A percentile compares a stretch with the other conserved stretches of the same genome.
These are phyloP conservation scores for Physella acuta DNA, from an alignment of 1,140 invertebrate species.

Conservation along the genomic window DNA sequence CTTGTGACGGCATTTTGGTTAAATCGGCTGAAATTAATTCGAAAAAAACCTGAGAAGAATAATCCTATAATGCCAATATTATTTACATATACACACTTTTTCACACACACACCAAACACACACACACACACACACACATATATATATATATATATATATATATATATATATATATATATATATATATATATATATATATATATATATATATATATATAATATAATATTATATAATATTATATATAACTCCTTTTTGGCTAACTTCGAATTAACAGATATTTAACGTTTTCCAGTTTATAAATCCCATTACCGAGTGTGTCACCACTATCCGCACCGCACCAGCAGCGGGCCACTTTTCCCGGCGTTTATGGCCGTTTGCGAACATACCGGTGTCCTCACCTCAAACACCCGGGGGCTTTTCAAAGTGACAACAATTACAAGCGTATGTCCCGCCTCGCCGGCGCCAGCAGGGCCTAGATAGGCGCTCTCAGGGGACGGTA, in stretches of 20 bases:
- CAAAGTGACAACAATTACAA: slow-evolving; percentile 27
- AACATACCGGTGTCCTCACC: slow-evolving; percentile 2
- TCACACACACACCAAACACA: background rate
- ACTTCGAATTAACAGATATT: too few relatives aligned
- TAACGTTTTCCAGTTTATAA: too few relatives aligned
- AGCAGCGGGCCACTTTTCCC: slow-evolving; percentile 3
- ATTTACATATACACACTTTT: background rate
- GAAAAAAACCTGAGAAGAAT: too few relatives aligned
- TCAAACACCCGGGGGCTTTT: slow-evolving; percentile 25
- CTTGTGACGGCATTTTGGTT: too few relatives aligned
- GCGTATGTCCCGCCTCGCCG: slow-evolving; percentile 15
- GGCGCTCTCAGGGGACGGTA: background rate
- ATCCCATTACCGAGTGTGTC: too few relatives aligned
- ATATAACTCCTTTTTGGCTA: too few relatives aligned
- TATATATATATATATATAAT: background rate
- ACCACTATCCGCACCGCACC: background rate
- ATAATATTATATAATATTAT: background rate
- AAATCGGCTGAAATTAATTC: too few relatives aligned
- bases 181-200: background rate
- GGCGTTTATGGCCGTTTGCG: slow-evolving; percentile 7
- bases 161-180: background rate
- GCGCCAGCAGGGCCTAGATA: slow-evolving; percentile 13
- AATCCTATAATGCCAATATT: background rate
- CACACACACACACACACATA: background rate
- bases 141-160: background rate